A percentile compares a stretch with the other conserved stretches of the same genome.
Conservation (phyloP, 2,113 vertebrate genomes). For the Pholis gunnellus region DNA sequence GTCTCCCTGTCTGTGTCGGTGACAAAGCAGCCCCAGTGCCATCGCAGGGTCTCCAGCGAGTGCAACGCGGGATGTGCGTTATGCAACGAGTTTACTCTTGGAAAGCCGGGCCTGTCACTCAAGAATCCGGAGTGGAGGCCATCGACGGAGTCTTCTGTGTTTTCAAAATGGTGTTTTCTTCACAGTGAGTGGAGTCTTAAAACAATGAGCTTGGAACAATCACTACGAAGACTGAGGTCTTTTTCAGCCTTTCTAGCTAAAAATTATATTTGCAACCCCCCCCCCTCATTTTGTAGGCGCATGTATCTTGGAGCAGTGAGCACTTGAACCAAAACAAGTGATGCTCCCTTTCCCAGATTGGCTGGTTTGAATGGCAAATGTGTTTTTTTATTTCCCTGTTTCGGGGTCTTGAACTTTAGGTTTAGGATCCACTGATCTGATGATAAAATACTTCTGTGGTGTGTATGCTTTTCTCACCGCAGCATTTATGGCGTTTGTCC, state of each 20-base stretch:
- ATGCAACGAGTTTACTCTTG: constrained; percentile 32
- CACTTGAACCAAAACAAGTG: not conserved
- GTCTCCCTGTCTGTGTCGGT: constrained; percentile 45
- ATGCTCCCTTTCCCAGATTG: not conserved
- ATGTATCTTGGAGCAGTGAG: not conserved
- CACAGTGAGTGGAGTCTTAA: not conserved
- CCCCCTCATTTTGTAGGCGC: too few species aligned
- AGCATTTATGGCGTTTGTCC: not conserved
- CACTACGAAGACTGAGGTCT: not conserved
- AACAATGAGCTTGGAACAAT: not conserved
- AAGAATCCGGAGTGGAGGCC: not conserved
- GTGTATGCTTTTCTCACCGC: not conserved
- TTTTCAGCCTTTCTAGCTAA: not conserved
- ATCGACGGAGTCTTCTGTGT: constrained; percentile 15
- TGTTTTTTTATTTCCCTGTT: not conserved
- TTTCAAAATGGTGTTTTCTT: not conserved
- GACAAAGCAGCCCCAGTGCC: constrained; percentile 55
- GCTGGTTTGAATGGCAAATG: not conserved
- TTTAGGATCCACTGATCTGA: not conserved
- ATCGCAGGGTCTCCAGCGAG: constrained; percentile 32
- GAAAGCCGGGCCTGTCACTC: constrained; percentile 40
- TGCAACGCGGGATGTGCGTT: constrained; percentile 11
- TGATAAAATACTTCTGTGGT: not conserved
- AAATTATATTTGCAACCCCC: not conserved
- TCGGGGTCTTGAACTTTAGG: not conserved